Conservation (phyloP, 2,888 invertebrate genomes). For the Yponomeuta cagnagella region DNA sequence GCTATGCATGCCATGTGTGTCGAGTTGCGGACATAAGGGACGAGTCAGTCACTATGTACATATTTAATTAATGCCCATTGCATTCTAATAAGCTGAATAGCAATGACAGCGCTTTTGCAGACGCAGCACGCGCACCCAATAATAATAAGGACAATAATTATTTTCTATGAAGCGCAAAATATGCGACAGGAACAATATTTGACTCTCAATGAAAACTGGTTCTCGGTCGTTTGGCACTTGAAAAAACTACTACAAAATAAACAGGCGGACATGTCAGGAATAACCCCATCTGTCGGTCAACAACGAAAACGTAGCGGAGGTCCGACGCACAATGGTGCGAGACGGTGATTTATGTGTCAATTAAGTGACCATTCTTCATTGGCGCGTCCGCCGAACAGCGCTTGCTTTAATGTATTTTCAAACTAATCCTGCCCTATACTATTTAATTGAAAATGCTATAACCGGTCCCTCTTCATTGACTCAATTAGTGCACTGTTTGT, state of each 20-base stretch:
- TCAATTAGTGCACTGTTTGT: conserved; percentile 66
- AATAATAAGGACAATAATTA: not conserved
- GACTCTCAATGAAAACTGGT: conserved; percentile 37
- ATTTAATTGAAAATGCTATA: conserved; percentile 36
- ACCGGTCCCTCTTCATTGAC: conserved; percentile 46
- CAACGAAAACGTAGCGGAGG: not conserved
- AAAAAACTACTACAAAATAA: conserved; percentile 35
- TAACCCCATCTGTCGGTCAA: conserved; percentile 56
- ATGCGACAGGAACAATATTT: conserved; percentile 37
- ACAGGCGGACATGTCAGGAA: conserved; percentile 33
- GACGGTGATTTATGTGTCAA: conserved; percentile 65
- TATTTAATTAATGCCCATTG: not conserved
- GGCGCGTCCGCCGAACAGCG: conserved; percentile 23
- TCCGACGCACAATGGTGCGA: conserved; percentile 25
- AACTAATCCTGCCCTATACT: conserved; percentile 51
- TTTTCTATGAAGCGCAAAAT: conserved; percentile 26
- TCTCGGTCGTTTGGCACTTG: conserved; percentile 23
- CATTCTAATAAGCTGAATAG: not conserved
- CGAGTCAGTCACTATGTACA: not conserved
- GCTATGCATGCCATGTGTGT: not conserved
- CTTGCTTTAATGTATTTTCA: conserved; percentile 47
- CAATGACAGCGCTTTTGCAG: not conserved
- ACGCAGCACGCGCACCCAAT: not conserved
- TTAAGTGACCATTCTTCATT: conserved; percentile 65
- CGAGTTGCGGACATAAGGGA: not conserved